A percentile compares a stretch with the other conserved stretches of the same genome.
Conservation (phyloP, 1,140 invertebrate species). For the Camponotus vicinus region DNA sequence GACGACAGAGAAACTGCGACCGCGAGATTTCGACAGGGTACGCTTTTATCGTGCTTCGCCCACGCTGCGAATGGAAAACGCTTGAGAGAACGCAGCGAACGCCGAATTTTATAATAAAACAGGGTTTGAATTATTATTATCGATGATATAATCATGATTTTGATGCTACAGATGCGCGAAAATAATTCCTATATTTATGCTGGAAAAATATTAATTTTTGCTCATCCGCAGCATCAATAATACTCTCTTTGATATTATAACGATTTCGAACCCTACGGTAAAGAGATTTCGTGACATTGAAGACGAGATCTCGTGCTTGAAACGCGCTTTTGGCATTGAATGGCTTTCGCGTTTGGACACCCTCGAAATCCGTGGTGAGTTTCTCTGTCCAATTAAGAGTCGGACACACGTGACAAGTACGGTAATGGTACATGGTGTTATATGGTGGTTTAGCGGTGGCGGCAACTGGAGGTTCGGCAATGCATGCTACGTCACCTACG, state of each 20-base stretch:
- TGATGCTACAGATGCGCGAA: not conserved
- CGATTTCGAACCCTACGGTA: constrained; percentile 32
- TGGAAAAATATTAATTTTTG: not conserved
- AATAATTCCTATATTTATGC: not conserved
- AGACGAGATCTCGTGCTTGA: constrained; percentile 38
- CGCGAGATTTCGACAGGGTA: constrained; percentile 15
- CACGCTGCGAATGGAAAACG: constrained; percentile 27
- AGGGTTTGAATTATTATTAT: constrained; percentile 30
- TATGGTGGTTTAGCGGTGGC: constrained; percentile 85
- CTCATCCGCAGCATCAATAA: not conserved
- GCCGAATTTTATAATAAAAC: not conserved
- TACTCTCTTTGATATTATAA: not conserved
- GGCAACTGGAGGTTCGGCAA: constrained; percentile 83
- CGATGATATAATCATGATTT: not conserved
- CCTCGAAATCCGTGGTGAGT: constrained; percentile 45
- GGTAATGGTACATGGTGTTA: constrained; percentile 82
- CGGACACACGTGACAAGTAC: constrained; percentile 61
- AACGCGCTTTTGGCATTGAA: constrained; percentile 57
- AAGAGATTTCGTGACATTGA: constrained; percentile 12
- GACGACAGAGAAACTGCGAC: constrained; percentile 66
- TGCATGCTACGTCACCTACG: constrained; percentile 85
- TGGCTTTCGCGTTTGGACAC: constrained; percentile 46
- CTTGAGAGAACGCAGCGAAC: constrained; percentile 31
- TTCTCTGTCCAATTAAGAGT: constrained; percentile 70
- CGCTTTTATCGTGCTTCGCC: constrained; percentile 59